A percentile compares a stretch with the other conserved stretches of the same genome.
These are phyloP conservation scores for Lophura nycthemera DNA, from an alignment of 2,113 vertebrate genomes.

Conservation along the genomic window DNA sequence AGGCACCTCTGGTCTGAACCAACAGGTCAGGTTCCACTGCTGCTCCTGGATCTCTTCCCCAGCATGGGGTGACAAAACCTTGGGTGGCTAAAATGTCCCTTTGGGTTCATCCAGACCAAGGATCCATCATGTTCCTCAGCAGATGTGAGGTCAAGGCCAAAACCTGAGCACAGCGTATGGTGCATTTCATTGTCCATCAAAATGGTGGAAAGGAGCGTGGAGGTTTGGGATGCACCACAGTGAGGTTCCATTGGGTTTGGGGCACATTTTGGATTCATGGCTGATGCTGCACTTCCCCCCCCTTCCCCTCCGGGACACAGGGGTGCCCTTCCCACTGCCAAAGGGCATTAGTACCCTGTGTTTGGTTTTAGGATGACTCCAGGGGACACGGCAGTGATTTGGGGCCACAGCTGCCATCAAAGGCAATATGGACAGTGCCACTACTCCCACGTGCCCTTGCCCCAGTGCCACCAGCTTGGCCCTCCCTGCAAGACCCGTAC, in stretches of 20 bases:
- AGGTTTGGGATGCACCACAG: neutral
- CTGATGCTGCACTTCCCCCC: neutral
- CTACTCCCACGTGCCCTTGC: neutral
- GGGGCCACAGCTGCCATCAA: neutral
- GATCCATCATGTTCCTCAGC: rapidly evolving
- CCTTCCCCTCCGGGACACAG: neutral
- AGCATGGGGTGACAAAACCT: neutral
- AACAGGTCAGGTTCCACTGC: neutral
- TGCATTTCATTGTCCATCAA: neutral
- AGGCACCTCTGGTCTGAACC: neutral
- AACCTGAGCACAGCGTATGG: rapidly evolving
- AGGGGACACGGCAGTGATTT: neutral
- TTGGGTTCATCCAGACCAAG: neutral
- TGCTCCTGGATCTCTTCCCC: neutral
- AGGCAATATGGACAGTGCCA: neutral
- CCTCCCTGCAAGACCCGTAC: neutral
- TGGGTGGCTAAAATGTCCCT: neutral
- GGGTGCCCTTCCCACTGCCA: neutral
- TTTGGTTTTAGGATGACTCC: neutral
- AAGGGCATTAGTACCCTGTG: neutral
- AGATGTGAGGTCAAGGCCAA: neutral
- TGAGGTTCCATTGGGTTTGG: neutral
- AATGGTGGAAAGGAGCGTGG: rapidly evolving
- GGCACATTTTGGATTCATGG: neutral
- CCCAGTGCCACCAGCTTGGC: neutral